A percentile compares a stretch with the other conserved stretches of the same genome.
Evolutionary conservation across 2,113 vertebrate genomes (phyloP).

Genomic region (Meriones unguiculatus): DNA sequence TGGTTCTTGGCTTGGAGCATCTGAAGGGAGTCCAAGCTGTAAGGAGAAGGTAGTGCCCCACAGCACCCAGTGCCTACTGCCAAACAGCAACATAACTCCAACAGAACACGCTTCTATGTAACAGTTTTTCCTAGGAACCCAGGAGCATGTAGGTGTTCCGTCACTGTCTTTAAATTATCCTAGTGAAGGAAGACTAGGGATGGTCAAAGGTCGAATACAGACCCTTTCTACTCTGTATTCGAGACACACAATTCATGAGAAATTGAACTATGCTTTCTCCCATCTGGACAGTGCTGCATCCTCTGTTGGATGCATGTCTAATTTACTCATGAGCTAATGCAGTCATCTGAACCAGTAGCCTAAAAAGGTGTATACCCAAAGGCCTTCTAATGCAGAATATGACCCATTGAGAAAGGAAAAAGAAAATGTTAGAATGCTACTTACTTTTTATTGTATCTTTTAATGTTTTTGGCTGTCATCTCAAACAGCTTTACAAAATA

Average conservation of each 20-base stretch:
- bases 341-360: background rate
- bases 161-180: conserved; percentile 41
- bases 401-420: background rate
- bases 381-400: background rate
- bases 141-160: background rate
- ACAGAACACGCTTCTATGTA: conserved; percentile 14
- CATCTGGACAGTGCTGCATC: background rate
- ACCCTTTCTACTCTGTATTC: background rate
- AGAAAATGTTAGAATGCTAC: conserved; percentile 10
- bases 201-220: conserved; percentile 17
- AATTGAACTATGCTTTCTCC: conserved; percentile 18
- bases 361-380: conserved; percentile 12
- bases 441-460: conserved; percentile 10
- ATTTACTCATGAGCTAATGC: background rate
- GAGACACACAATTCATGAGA: conserved; percentile 5
- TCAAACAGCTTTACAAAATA: conserved; percentile 16
- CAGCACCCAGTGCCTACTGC: background rate
- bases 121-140: conserved; percentile 35
- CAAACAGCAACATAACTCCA: conserved; percentile 52
- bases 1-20: conserved; percentile 48
- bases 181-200: conserved; percentile 2
- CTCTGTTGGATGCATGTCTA: background rate
- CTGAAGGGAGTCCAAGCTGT: background rate
- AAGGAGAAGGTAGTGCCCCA: conserved; percentile 44
- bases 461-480: background rate